Percentiles rank a stretch among this genome's conserved stretches.
Conservation (phyloP, 2,113 vertebrate genomes). For the Pseudopodoces humilis region DNA sequence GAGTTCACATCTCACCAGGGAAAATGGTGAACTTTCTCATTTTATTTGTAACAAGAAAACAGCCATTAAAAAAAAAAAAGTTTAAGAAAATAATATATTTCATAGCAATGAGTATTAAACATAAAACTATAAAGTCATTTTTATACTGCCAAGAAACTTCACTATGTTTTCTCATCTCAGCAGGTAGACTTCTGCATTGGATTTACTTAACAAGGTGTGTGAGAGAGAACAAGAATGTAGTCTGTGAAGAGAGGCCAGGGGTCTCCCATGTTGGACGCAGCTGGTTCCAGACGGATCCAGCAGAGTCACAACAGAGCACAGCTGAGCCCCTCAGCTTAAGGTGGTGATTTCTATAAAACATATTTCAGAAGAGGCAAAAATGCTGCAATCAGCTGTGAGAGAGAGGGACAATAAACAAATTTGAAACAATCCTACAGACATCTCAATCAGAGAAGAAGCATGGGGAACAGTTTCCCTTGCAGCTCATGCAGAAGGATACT, state of each 20-base stretch:
- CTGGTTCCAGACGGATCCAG: not conserved
- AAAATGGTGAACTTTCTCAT: not conserved
- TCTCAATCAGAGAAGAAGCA: fast-evolving
- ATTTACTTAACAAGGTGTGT: not conserved
- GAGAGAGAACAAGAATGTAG: fast-evolving
- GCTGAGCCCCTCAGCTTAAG: not conserved
- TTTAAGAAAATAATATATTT: not conserved
- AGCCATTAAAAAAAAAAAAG: not conserved
- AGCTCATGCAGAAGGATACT: not conserved
- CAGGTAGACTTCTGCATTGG: not conserved
- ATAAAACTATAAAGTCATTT: not conserved
- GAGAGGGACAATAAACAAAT: not conserved
- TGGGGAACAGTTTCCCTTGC: not conserved
- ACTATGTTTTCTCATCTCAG: not conserved
- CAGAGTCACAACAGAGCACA: not conserved
- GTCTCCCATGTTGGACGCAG: not conserved
- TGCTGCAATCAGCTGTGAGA: not conserved
- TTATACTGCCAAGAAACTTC: not conserved
- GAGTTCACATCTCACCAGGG: not conserved
- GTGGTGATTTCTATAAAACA: fast-evolving
- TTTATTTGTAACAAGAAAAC: not conserved
- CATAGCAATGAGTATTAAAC: not conserved
- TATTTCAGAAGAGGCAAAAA: not conserved
- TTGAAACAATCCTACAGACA: not conserved
- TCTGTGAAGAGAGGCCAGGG: not conserved